phyloP scores from a whole-genome alignment of 2,888 invertebrate genomes.

The Morpho achilles region DNA sequence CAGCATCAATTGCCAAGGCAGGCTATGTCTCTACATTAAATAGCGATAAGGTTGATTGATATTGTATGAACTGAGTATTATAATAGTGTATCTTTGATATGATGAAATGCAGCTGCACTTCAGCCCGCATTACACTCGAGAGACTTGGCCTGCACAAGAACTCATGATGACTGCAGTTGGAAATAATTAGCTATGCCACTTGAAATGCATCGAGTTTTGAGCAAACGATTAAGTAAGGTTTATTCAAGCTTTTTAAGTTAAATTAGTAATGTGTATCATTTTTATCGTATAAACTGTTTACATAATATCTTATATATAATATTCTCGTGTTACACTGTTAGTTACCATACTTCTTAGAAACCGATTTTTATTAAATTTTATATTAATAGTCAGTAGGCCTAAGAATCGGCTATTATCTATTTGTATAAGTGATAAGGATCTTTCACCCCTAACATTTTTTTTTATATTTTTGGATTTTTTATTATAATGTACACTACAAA shows the following conservation, averaged over 20 bases:
- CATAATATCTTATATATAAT: no score
- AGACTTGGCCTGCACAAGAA: conserved; percentile 34
- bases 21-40: conserved; percentile 11
- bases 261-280: no score
- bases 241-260: not conserved
- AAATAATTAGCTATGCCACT: conserved; percentile 47
- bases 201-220: not conserved
- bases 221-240: not conserved
- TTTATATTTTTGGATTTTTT: no score
- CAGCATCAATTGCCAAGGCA: not conserved
- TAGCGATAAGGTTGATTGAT: conserved; percentile 18
- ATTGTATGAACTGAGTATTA: conserved; percentile 14
- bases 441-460: no score
- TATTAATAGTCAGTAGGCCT: no score
- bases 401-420: no score
- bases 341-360: no score
- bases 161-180: conserved; percentile 58
- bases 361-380: no score
- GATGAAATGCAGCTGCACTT: conserved; percentile 58
- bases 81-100: conserved; percentile 53
- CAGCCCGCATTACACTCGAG: conserved; percentile 27
- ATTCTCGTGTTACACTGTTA: no score
- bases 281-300: no score
- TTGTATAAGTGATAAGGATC: no score
- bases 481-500: no score